These are phyloP conservation scores for Coendou prehensilis DNA, from an alignment of 2,797 vertebrate species.

Conservation along the genomic window DNA sequence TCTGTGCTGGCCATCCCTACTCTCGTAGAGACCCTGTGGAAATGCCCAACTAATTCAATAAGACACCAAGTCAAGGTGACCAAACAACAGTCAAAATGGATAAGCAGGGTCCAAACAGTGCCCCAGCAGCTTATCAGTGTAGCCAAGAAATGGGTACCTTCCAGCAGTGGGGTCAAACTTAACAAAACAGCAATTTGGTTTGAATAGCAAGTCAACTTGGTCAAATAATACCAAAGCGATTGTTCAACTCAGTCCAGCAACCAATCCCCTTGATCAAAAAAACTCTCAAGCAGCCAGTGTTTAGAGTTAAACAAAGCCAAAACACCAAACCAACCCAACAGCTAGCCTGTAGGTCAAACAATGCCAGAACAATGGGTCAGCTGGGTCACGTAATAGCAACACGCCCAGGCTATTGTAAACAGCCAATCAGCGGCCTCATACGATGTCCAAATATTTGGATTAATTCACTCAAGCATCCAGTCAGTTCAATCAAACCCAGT, in stretches of 20 bases:
- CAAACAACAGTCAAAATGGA: not conserved
- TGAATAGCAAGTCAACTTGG: slow-evolving; percentile 49
- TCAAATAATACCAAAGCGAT: slow-evolving; percentile 59
- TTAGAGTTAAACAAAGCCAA: slow-evolving; percentile 63
- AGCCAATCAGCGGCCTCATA: slow-evolving; percentile 67
- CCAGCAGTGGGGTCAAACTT: not conserved
- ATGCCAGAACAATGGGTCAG: slow-evolving; percentile 68
- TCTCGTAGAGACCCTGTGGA: not conserved
- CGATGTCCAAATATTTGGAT: slow-evolving; percentile 83
- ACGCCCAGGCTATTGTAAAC: slow-evolving; percentile 64
- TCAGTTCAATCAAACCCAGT: slow-evolving; percentile 77
- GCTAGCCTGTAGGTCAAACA: slow-evolving; percentile 51
- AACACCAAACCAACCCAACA: slow-evolving; percentile 3
- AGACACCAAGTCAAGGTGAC: not conserved
- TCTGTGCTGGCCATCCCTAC: not conserved
- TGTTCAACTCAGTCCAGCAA: slow-evolving; percentile 62
- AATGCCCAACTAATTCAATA: not conserved
- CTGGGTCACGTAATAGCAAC: slow-evolving; percentile 66
- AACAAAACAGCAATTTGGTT: not conserved
- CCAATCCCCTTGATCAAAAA: slow-evolving; percentile 66
- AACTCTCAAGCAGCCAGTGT: slow-evolving; percentile 55
- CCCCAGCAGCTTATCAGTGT: not conserved
- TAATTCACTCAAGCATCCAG: slow-evolving; percentile 82
- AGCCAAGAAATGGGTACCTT: not conserved
- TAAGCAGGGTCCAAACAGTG: not conserved